A percentile compares a stretch with the other conserved stretches of the same genome.
Evolutionary conservation across 2,113 vertebrate species (phyloP).

Genomic region (Notarius quadriscutis): DNA sequence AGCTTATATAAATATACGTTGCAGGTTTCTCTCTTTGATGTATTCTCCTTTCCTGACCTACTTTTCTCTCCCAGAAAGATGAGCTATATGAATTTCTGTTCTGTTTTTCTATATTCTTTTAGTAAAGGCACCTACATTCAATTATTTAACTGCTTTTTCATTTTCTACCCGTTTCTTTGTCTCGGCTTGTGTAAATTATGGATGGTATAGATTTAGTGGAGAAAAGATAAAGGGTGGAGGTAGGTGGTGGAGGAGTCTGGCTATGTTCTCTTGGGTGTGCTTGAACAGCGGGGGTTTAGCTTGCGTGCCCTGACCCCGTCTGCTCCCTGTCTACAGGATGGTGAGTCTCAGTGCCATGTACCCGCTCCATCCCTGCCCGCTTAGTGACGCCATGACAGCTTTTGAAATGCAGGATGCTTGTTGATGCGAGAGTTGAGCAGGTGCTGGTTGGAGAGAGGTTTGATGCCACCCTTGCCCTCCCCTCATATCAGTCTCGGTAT

Average conservation of each 20-base stretch:
- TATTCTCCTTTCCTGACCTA: slow-evolving; percentile 60
- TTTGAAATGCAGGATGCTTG: slow-evolving; percentile 43
- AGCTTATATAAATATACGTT: slow-evolving; percentile 58
- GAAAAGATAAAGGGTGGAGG: slow-evolving; percentile 43
- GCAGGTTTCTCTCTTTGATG: slow-evolving; percentile 66
- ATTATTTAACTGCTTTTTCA: slow-evolving; percentile 69
- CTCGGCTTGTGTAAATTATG: slow-evolving; percentile 71
- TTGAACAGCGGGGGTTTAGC: slow-evolving; percentile 43
- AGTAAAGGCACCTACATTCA: slow-evolving; percentile 58
- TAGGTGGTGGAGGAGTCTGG: slow-evolving; percentile 33
- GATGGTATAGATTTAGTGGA: slow-evolving; percentile 67
- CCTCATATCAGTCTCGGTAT: slow-evolving; percentile 30
- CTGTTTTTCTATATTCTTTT: slow-evolving; percentile 45
- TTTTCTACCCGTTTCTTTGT: slow-evolving; percentile 68
- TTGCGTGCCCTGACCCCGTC: slow-evolving; percentile 51
- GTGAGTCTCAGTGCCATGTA: slow-evolving; percentile 4
- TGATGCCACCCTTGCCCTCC: slow-evolving; percentile 31
- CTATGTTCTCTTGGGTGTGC: slow-evolving; percentile 43
- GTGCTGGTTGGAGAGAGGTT: slow-evolving; percentile 37
- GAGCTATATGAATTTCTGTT: slow-evolving; percentile 55
- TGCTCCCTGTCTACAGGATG: slow-evolving; percentile 48
- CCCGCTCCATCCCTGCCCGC: slow-evolving; percentile 13
- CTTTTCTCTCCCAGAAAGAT: slow-evolving; percentile 51
- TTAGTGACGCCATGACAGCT: slow-evolving; percentile 42
- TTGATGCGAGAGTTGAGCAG: slow-evolving; percentile 46